phyloP scores from a whole-genome alignment of 1,140 invertebrate species.

The Aporrectodea caliginosa region DNA sequence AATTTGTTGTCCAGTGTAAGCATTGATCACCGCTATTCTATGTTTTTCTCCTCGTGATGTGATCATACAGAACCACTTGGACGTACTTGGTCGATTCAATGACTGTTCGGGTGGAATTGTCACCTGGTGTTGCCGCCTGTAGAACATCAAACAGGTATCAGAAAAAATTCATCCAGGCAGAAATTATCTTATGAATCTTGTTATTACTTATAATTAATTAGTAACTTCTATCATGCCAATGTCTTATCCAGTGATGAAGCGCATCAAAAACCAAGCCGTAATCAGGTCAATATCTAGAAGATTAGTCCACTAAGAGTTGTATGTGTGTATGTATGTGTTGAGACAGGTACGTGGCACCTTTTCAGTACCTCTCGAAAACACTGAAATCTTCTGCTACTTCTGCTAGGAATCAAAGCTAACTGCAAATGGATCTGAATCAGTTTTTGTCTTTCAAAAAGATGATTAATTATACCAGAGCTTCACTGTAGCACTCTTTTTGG shows the following conservation, averaged over 20 bases:
- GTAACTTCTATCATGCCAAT: not conserved
- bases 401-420: too few species aligned
- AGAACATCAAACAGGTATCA: conserved; percentile 20
- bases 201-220: not conserved
- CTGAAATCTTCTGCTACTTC: too few species aligned
- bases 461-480: too few species aligned
- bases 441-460: too few species aligned
- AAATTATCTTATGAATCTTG: not conserved
- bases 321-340: too few species aligned
- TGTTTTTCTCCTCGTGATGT: conserved; percentile 56
- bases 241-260: not conserved
- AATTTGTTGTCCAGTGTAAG: too few species aligned
- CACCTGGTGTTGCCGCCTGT: conserved; percentile 52
- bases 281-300: not conserved
- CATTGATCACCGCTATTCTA: too few species aligned
- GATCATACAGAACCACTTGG: conserved; percentile 57
- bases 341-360: too few species aligned
- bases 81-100: conserved; percentile 51
- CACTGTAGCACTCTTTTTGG: too few species aligned
- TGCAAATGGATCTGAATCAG: too few species aligned
- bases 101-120: conserved; percentile 53
- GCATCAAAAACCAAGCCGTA: not conserved
- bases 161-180: not conserved
- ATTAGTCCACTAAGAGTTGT: too few species aligned
- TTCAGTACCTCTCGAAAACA: too few species aligned